Evolutionary conservation across 2,797 vertebrate species (phyloP), one percentile per base, ranked within the genome.

Genomic region (Peromyscus attwateri): DNA sequence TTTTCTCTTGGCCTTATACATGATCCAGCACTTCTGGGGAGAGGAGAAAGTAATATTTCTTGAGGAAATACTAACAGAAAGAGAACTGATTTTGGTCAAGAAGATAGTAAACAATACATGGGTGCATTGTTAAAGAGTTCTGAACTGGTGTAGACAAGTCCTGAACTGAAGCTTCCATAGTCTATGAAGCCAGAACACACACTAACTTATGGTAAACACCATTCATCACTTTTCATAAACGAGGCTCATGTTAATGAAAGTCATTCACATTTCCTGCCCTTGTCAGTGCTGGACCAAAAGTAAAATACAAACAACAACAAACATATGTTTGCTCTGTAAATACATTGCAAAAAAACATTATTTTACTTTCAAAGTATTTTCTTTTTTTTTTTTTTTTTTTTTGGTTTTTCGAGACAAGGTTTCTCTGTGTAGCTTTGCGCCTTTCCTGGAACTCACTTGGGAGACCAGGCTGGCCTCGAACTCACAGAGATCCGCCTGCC

Each of bases 41-140:
- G 12, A 40, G 55, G 6, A 84, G 60, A 55, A 84, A 71, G 84
- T 4, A 94, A 29, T 88, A 88, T 83, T 92, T 68, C 40, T 90
- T 49, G 13, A 89, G 43, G 60, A 37, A 96, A 91, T 49, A 11
- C 6, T 68, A 68, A 8, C 29, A 85, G 55, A 92, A 94, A n/a
- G 16, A 94, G 37, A 87, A 85, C n/a, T 94, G n/a, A 90, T 92
- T 73, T 71, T 21, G 23, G 31, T n/a, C 46, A 84, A 83, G 25
- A 83, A 49, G 2, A 49, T 23, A 57, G 29, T 52, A 91, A 52
- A 80, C 13, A 46, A n/a, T 14, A 57, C 34, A 25, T 79, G 19
- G 5, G 1, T n/a, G 34, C n/a, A 76, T 49, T 64, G 57, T 64
- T 23, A 29, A 25, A 80, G 7, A 87, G 46, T 11, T 19, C 29